A percentile compares a stretch with the other conserved stretches of the same genome.
phyloP scores from a whole-genome alignment of 1,140 invertebrate genomes.

The Ptiloglossa arizonensis region DNA sequence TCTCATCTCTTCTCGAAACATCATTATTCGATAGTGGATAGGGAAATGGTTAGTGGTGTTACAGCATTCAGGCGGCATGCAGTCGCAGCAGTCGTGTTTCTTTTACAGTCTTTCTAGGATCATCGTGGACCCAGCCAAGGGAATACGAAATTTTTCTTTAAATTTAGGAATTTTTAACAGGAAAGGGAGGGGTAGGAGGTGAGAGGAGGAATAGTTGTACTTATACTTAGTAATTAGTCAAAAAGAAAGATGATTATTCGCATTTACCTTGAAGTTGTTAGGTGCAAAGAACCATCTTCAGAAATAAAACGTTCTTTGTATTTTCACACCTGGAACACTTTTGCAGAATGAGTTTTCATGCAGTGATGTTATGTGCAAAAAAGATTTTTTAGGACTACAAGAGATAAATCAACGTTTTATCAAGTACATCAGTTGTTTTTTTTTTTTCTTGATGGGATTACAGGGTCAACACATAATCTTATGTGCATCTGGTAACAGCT shows the following conservation, averaged over 20 bases:
- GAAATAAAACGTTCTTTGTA: constrained; percentile 25
- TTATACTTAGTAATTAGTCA: constrained; percentile 23
- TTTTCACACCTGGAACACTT: constrained; percentile 43
- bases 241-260: constrained; percentile 27
- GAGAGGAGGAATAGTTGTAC: constrained; percentile 54
- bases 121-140: constrained; percentile 76
- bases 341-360: constrained; percentile 53
- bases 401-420: constrained; percentile 57
- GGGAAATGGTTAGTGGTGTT: constrained; percentile 71
- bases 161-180: constrained; percentile 66
- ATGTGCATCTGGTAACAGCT: constrained; percentile 72
- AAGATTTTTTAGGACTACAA: constrained; percentile 71
- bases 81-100: constrained; percentile 69
- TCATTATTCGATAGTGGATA: constrained; percentile 46
- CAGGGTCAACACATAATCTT: constrained; percentile 73
- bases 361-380: constrained; percentile 37
- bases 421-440: constrained; percentile 58
- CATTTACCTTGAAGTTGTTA: constrained; percentile 20
- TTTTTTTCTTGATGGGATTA: constrained; percentile 68
- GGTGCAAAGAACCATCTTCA: constrained; percentile 18
- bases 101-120: constrained; percentile 81
- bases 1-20: constrained; percentile 39
- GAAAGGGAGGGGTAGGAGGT: constrained; percentile 35
- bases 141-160: constrained; percentile 61
- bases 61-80: constrained; percentile 75